Conservation (phyloP, 2,797 vertebrate genomes). For the Sardinella longiceps region DNA sequence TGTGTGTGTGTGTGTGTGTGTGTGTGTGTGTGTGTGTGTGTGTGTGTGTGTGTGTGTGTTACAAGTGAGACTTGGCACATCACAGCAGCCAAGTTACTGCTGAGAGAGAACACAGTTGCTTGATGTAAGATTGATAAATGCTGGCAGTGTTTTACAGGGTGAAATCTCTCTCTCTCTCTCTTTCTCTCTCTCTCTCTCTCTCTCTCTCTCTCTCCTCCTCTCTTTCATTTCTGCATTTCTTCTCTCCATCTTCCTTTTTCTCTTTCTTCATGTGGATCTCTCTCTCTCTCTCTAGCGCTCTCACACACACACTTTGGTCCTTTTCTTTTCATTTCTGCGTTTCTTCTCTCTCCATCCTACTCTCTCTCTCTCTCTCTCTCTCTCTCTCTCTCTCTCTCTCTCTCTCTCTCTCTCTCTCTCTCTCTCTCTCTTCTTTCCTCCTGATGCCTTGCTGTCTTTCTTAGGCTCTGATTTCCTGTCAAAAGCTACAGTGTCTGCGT, state of each 20-base stretch:
- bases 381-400: not conserved
- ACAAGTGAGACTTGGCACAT: conserved; percentile 40
- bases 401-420: conserved; percentile 31
- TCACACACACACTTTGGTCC: too few species aligned
- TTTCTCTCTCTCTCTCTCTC: too few species aligned
- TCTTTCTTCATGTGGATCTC: too few species aligned
- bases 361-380: not conserved
- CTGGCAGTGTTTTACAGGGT: conserved; percentile 63
- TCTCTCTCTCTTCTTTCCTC: conserved; percentile 38
- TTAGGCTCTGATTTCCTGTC: not conserved
- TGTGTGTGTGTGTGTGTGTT: too few species aligned
- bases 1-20: too few species aligned
- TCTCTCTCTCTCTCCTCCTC: not conserved
- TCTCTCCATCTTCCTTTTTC: not conserved
- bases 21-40: too few species aligned
- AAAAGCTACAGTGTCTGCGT: not conserved
- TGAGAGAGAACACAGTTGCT: conserved; percentile 68
- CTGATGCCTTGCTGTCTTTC: not conserved
- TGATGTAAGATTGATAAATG: conserved; percentile 75
- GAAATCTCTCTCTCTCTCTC: conserved; percentile 37
- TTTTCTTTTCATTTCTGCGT: conserved; percentile 21
- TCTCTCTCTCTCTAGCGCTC: too few species aligned
- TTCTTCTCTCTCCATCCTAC: not conserved
- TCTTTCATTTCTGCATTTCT: too few species aligned
- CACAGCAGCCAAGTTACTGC: conserved; percentile 45